Evolutionary conservation across 2,113 vertebrate species (phyloP), one percentile per base, ranked within the genome.

Genomic region (Halcyon senegalensis): DNA sequence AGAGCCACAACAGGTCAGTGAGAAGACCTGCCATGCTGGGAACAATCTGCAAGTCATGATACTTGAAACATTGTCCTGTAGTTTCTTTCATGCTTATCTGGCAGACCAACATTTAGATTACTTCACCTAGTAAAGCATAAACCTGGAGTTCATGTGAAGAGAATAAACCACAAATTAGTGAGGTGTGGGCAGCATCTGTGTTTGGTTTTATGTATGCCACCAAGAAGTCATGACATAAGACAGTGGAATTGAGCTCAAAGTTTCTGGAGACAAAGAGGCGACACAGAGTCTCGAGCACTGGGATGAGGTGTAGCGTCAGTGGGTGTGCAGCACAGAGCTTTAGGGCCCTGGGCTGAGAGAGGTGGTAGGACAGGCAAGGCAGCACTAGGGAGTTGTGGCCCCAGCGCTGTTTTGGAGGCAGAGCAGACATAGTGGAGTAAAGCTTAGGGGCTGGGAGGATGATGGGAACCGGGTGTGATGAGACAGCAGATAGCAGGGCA

Each of bases 401-500:
- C 35, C 14, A 87, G 5, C 2, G 3, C 19, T 63, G 21, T 30
- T 94, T 67, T 68, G 73, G 64, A 70, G 48, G 37, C 41, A 78
- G 9, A 59, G 68, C 18, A 70, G 44, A 44, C 11, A 5, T 10
- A 13, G 13, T 50, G 74, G 33, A 67, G 19, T 28, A 39, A 89
- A 92, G 83, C 91, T 92, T 18, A 48, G 37, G 56, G 84, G 80
- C 73, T 94, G 73, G 89, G 87, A 95, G 68, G 73, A 51, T 28
- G 51, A 11, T 23, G 33, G 51, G 89, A 91, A 82, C 19, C 33
- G 89, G 81, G 69, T 84, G 77, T 60, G 66, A 33, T 56, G 7
- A 95, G 51, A 92, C 87, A 46, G 16, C 33, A 94, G 76, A 8
- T 72, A 81, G 53, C 66, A 75, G n/a, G 94, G 83, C 94, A 94